Evolutionary conservation across 1,140 invertebrate species (phyloP).

Genomic region (Archivesica marissinica): DNA sequence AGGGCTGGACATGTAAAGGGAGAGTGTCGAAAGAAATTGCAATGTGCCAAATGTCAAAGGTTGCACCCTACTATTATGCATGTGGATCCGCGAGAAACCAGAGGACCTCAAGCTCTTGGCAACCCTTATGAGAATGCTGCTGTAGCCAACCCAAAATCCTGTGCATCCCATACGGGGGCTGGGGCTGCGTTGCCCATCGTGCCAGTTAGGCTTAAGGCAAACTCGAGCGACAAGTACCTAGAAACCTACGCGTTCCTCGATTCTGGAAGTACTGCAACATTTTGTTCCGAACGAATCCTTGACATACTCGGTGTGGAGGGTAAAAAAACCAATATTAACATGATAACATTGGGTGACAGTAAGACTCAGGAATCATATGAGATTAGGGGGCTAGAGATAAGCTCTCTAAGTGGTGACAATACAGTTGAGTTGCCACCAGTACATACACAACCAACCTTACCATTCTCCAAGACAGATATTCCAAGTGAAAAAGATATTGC

Average conservation of each 20-base stretch:
- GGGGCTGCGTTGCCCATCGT: not conserved
- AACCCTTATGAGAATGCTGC: no score
- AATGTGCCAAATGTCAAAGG: not conserved
- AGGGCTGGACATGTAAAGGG: not conserved
- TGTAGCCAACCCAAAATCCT: not conserved
- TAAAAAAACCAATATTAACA: no score
- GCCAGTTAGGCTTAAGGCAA: slow-evolving; percentile 13
- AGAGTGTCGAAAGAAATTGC: not conserved
- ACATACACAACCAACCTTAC: no score
- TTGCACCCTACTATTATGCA: not conserved
- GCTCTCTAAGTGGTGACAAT: no score
- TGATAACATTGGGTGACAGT: no score
- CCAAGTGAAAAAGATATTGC: no score
- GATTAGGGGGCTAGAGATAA: no score
- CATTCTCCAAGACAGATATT: no score
- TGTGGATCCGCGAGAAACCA: not conserved
- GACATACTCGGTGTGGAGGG: not conserved
- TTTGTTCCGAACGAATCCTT: not conserved
- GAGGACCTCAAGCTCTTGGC: not conserved
- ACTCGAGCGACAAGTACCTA: not conserved
- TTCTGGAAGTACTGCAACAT: not conserved
- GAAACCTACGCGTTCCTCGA: not conserved
- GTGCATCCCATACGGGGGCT: not conserved
- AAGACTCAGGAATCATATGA: no score
- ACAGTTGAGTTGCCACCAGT: no score